Percentiles rank a stretch among this genome's conserved stretches.
Conservation (phyloP, 2,888 invertebrate genomes). For the Scaptomyza reducta region DNA sequence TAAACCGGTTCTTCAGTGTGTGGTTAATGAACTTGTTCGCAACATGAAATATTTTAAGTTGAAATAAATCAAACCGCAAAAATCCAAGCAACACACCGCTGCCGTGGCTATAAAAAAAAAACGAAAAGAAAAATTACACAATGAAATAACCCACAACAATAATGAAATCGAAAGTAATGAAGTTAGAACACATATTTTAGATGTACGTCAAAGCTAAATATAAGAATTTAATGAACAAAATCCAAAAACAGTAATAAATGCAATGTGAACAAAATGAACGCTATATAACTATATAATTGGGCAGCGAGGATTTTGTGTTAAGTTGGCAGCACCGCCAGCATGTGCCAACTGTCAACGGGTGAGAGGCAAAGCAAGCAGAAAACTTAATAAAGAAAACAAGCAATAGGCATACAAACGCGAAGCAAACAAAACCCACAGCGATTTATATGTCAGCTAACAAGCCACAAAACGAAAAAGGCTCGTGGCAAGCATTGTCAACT, state of each 20-base stretch:
- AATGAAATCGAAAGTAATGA: conserved; percentile 13
- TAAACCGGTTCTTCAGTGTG: no score
- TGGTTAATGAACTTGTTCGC: no score
- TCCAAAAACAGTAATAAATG: conserved; percentile 37
- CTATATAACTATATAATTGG: neutral
- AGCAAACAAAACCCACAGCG: conserved; percentile 60
- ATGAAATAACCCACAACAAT: conserved; percentile 40
- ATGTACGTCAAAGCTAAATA: conserved; percentile 73
- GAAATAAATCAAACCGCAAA: no score
- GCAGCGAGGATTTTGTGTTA: neutral
- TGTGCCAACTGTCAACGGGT: conserved; percentile 35
- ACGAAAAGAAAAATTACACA: conserved; percentile 14
- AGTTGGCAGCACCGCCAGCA: conserved; percentile 40
- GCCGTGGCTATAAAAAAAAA: conserved; percentile 8
- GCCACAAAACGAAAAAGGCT: conserved; percentile 26
- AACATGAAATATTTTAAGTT: no score
- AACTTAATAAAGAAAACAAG: conserved; percentile 12
- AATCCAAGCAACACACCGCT: conserved; percentile 13
- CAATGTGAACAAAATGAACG: conserved; percentile 18
- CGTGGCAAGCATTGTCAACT: conserved; percentile 49
- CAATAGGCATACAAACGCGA: conserved; percentile 36
- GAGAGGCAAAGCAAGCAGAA: neutral
- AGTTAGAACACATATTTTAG: conserved; percentile 72
- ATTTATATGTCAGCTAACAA: conserved; percentile 66
- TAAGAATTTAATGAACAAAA: conserved; percentile 58